Conservation (phyloP, 2,797 vertebrate species). For the Poliocrania exsul region DNA sequence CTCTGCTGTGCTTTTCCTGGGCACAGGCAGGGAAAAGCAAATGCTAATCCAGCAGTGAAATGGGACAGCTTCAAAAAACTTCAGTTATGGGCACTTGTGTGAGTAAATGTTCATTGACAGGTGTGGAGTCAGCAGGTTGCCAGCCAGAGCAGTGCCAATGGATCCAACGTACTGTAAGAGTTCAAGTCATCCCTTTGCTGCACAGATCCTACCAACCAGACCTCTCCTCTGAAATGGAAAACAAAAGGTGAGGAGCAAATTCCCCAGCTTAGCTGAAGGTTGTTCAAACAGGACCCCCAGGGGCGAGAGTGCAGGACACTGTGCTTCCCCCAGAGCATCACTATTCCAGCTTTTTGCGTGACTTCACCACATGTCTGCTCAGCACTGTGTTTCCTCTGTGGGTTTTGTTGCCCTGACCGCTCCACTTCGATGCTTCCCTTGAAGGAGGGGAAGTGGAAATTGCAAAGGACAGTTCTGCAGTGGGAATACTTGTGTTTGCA, state of each 20-base stretch:
- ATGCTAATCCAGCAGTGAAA: not conserved
- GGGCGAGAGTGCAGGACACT: not conserved
- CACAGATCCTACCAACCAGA: not conserved
- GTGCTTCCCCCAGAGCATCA: not conserved
- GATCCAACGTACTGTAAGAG: not conserved
- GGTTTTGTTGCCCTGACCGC: not conserved
- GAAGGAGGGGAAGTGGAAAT: constrained; percentile 12
- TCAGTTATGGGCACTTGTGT: not conserved
- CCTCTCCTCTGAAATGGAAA: not conserved
- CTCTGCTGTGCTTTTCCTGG: not conserved
- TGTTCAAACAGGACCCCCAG: not conserved
- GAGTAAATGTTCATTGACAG: not conserved
- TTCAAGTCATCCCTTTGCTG: not conserved
- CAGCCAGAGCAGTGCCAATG: not conserved
- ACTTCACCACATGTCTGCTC: not conserved
- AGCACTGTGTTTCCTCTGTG: not conserved
- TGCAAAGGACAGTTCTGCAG: not conserved
- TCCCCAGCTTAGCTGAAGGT: not conserved
- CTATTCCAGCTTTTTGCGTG: not conserved
- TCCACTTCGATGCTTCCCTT: not conserved
- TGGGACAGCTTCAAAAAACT: not conserved
- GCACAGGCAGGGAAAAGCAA: not conserved
- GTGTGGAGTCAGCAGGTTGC: not conserved
- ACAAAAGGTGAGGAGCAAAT: not conserved
- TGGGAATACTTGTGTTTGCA: not conserved